Conservation (phyloP, 2,113 vertebrate species). For the Agelaius tricolor region DNA sequence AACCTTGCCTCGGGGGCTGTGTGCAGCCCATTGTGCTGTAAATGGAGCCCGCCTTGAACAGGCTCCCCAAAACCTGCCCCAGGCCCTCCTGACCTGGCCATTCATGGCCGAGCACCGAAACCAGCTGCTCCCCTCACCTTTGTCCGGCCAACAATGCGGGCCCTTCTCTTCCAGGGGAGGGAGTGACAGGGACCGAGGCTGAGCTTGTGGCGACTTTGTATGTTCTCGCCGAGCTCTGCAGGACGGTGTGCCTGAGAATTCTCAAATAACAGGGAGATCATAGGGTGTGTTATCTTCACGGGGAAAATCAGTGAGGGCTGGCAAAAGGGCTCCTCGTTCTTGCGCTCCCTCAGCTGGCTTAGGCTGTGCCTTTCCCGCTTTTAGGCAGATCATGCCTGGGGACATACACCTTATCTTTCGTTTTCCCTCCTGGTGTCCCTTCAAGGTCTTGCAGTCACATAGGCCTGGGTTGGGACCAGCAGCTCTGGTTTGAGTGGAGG, state of each 20-base stretch:
- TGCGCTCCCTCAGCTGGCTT: background rate
- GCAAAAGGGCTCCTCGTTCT: background rate
- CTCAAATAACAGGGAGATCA: background rate
- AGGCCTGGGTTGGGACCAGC: background rate
- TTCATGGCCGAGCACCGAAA: background rate
- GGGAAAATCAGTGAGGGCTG: background rate
- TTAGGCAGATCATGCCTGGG: background rate
- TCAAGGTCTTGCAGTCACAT: background rate
- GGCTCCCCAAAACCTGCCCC: background rate
- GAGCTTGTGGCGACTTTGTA: background rate
- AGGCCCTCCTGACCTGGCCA: background rate
- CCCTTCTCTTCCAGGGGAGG: background rate
- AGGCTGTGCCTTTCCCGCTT: accelerated
- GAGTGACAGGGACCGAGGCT: background rate
- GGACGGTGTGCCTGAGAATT: background rate
- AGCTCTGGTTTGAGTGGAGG: background rate
- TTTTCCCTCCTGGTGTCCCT: background rate
- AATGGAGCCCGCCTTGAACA: background rate
- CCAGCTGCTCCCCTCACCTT: background rate
- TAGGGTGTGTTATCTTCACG: background rate
- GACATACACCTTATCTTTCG: background rate
- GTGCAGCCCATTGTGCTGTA: constrained; percentile 43
- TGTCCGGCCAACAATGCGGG: background rate
- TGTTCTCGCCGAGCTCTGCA: background rate
- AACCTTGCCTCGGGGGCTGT: constrained; percentile 6